Evolutionary conservation across 1,140 invertebrate genomes (phyloP).

Genomic region (Zaprionus davidi): DNA sequence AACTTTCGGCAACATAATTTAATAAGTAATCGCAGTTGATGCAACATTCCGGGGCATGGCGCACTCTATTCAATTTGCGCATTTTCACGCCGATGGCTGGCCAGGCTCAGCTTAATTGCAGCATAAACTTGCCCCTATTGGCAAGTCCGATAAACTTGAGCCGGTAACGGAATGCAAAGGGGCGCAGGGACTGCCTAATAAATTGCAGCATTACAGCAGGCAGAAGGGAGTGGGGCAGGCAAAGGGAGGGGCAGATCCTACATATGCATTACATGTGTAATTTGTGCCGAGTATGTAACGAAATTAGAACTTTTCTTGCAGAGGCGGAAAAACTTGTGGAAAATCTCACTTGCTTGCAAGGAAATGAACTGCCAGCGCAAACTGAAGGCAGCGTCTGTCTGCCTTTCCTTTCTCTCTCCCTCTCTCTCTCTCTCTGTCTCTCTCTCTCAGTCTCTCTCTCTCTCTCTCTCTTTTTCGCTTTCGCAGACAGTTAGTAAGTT

Average conservation of each 20-base stretch:
- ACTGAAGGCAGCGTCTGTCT: neutral
- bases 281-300: conserved; percentile 69
- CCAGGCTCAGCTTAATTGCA: conserved; percentile 70
- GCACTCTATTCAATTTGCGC: conserved; percentile 62
- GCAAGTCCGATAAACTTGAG: conserved; percentile 71
- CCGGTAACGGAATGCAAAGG: neutral
- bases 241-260: conserved; percentile 12
- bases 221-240: neutral
- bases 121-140: conserved; percentile 76
- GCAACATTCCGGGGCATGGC: conserved; percentile 32
- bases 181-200: conserved; percentile 53
- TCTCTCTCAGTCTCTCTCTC: neutral
- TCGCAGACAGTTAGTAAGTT: conserved; percentile 67
- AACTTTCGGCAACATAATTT: conserved; percentile 74
- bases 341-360: conserved; percentile 40
- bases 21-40: conserved; percentile 62
- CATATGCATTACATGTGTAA: conserved; percentile 82
- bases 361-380: conserved; percentile 62
- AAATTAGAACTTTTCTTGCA: conserved; percentile 72
- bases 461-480: neutral
- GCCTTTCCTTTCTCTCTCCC: neutral
- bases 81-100: conserved; percentile 27
- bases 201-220: conserved; percentile 53
- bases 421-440: neutral
- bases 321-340: conserved; percentile 36